Evolutionary conservation across 2,113 vertebrate species (phyloP), one percentile per base, ranked within the genome.

Genomic region (Sceloporus tristichus): DNA sequence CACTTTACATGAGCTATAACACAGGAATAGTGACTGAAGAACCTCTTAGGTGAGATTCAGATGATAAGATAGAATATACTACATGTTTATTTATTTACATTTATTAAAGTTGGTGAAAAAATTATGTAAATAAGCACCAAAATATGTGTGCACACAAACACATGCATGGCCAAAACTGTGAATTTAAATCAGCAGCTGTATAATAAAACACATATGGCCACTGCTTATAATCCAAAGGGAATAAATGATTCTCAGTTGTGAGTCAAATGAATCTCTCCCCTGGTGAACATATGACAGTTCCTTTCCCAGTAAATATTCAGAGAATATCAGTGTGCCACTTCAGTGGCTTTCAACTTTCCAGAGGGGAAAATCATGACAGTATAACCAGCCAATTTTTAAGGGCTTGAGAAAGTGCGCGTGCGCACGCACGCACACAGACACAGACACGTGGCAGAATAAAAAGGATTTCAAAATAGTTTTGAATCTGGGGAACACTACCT

Each of bases 241-340:
- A 42, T n/a, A 53, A 66, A 38, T 13, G 27, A 87, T 84, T 81
- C 38, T 16, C 13, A 81, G 76, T 54, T 29, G 18, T 38, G 42
- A 54, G 4, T 66, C 19, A 86, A 42, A 85, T 40, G n/a, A 54
- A 34, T 10, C 3, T 48, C 5, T 62, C 25, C 59, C 79, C 66
- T 65, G 77, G 4, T 73, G 80, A 88, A 88, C 80, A 11, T 87
- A n/a, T 6, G 54, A 3, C 86, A 91, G 75, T 73, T 83, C 34
- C 89, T 91, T 88, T 68, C 65, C 82, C 62, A 56, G 6, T 76
- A 92, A 91, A 84, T 65, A 88, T 77, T 90, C 75, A 4, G 85
- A 38, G 29, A 87, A 85, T 80, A 87, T 18, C 80, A 0, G 0
- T 29, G 38, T 8, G 65, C 3, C 77, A 23, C 78, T 25, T 85